Evolutionary conservation across 2,888 invertebrate species (phyloP).

Genomic region (Cactoblastis cactorum): DNA sequence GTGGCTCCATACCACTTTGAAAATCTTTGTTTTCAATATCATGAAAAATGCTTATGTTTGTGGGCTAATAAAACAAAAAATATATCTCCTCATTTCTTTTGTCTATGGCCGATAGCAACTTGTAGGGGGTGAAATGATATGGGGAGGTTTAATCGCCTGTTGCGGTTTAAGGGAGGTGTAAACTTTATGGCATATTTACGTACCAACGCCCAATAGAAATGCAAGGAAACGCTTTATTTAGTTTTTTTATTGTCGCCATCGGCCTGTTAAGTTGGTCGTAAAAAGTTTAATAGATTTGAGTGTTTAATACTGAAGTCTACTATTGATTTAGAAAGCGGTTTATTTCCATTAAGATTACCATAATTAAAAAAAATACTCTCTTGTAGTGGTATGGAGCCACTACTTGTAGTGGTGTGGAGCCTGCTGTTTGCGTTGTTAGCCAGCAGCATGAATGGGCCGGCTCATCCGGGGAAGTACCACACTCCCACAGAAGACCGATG

Average conservation of each 20-base stretch:
- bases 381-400: no score
- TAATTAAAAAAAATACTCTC: no score
- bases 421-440: no score
- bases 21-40: no score
- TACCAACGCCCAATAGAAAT: slow-evolving; percentile 8
- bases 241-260: slow-evolving; percentile 5
- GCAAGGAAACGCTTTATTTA: slow-evolving; percentile 1
- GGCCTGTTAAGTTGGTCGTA: not conserved
- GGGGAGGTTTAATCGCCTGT: slow-evolving; percentile 18
- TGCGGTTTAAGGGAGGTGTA: slow-evolving; percentile 17
- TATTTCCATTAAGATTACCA: not conserved
- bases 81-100: not conserved
- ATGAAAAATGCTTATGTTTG: no score
- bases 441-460: no score
- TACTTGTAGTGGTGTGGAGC: no score
- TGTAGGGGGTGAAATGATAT: slow-evolving; percentile 21
- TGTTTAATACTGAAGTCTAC: not conserved
- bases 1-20: no score
- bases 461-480: no score
- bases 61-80: no score
- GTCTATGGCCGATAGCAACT: slow-evolving; percentile 21
- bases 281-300: slow-evolving; percentile 2
- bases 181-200: slow-evolving; percentile 15
- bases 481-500: no score
- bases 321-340: not conserved